Evolutionary conservation across 2,113 vertebrate genomes (phyloP), one percentile per base, ranked within the genome.

Genomic region (Tricholaema leucomelas): DNA sequence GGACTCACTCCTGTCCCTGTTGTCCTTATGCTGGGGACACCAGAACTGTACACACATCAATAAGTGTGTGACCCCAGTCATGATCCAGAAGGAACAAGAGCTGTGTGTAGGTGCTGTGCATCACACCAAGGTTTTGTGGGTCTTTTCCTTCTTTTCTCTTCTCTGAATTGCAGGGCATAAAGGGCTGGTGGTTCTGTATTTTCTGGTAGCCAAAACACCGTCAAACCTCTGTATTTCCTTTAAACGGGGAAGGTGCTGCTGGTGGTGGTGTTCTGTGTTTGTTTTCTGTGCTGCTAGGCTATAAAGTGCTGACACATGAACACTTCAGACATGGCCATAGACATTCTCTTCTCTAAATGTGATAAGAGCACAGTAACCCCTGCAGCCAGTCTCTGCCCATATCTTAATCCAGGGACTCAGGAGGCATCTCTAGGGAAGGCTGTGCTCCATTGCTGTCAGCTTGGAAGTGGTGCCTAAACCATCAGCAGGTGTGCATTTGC

Each of bases 251-350:
- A 9, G 20, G 36, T 75, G 40, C 9, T 59, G 15, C 15, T 14
- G 15, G 11, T 1, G 15, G 11, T 1, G 0, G 6, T 40, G 31
- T 15, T 81, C 35, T 60, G 44, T 0, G 13, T 77, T 80, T 54
- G n/a, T 81, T 81, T 91, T n/a, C 42, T 52, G 2, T 77, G 71
- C 71, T 59, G 56, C 44, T 81, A 1, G 0, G 27, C 63, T 70
- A 14, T 21, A 3, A 64, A 60, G 11, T 40, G 16, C 35, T 73
- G 83, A 35, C 31, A 27, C 56, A 36, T 56, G 77, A 59, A 27
- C 6, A 9, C 42, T 73, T 87, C 44, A 40, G 46, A 20, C 23
- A 4, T 0, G 4, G 40, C 60, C 33, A 30, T 31, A 13, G 33
- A 35, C 8, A 18, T 81, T 72, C 31, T 35, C 20, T 72, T 67